phyloP scores from a whole-genome alignment of 1,140 invertebrate genomes.

The Pinna nobilis region DNA sequence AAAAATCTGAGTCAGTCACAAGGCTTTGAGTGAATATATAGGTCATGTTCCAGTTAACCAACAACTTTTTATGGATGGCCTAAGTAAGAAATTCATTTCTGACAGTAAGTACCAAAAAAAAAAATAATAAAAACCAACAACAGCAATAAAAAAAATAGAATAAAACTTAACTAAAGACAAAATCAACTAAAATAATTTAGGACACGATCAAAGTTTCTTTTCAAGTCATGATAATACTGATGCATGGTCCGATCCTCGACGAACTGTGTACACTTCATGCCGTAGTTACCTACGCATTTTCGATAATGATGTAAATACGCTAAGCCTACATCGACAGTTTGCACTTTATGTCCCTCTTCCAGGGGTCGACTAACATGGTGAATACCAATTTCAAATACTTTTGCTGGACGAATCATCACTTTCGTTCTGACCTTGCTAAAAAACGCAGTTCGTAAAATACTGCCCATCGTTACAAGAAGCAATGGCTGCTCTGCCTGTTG shows the following conservation, averaged over 20 bases:
- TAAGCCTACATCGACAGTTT: conserved; percentile 77
- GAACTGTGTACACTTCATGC: conserved; percentile 61
- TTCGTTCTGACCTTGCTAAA: conserved; percentile 67
- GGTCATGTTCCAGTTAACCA: too few relatives aligned
- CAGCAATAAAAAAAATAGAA: too few relatives aligned
- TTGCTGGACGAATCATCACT: conserved; percentile 62
- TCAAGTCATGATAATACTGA: conserved; percentile 38
- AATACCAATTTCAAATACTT: conserved; percentile 72
- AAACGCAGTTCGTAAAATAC: conserved; percentile 32
- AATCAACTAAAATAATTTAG: too few relatives aligned
- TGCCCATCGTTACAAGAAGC: conserved; percentile 31
- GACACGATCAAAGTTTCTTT: conserved; percentile 26
- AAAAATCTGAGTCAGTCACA: too few relatives aligned
- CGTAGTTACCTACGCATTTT: conserved; percentile 64
- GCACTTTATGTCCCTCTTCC: conserved; percentile 49
- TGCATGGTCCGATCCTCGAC: conserved; percentile 47
- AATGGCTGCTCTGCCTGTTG: conserved; percentile 12
- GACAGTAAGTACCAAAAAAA: too few relatives aligned
- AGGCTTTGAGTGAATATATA: too few relatives aligned
- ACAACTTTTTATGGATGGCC: too few relatives aligned
- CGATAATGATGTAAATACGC: conserved; percentile 95
- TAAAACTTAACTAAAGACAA: too few relatives aligned
- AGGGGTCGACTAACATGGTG: conserved; percentile 71
- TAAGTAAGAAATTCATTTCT: too few relatives aligned
- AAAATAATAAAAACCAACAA: too few relatives aligned